Evolutionary conservation across 2,888 invertebrate genomes (phyloP), one percentile per base, ranked within the genome.

Genomic region (Crepidodera aurea): DNA sequence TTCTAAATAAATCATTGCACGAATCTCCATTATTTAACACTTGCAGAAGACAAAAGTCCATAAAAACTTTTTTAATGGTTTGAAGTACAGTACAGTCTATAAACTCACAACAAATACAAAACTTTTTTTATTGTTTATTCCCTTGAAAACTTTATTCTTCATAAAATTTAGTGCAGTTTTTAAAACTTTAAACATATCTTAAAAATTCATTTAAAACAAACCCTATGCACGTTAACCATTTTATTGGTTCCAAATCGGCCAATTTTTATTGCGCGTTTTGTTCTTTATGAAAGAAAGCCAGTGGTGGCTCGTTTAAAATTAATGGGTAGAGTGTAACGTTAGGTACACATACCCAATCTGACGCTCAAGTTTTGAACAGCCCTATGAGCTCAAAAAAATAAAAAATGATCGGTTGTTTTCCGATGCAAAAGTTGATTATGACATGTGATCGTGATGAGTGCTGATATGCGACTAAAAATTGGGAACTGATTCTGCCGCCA

Each of bases 51-150:
- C 22, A 22, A 4, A 44, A 44, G 44, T 16, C 13, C 19, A 44
- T 44, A 44, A 44, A 44, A 44, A 44, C 44, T 44, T 44, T 42
- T 18, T 44, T 44, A 44, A 44, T 13, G 12, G 25, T 44, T 44
- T 22, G 16, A 25, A 44, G 22, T 44, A 44, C 44, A 44, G 44
- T 44, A 22, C 44, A 44, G 22, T 44, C 22, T n/a, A 44, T 44
- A 44, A 44, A 44, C 22, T 19, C 22, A 12, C 19, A 19, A 44
- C 22, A 44, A 22, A 44, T 13, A 22, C 12, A 44, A 44, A 44
- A 19, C 12, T 19, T 44, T 42, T 44, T 44, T 44, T 44, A 44
- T 44, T 44, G 12, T 44, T 19, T 44, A 22, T 44, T 10, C 7
- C 22, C 44, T 3, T 10, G 44, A 44, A 44, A 44, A 25, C n/a